Percentiles rank a stretch among this genome's conserved stretches.
phyloP scores from a whole-genome alignment of 2,113 vertebrate species.

The Pedetes capensis region DNA sequence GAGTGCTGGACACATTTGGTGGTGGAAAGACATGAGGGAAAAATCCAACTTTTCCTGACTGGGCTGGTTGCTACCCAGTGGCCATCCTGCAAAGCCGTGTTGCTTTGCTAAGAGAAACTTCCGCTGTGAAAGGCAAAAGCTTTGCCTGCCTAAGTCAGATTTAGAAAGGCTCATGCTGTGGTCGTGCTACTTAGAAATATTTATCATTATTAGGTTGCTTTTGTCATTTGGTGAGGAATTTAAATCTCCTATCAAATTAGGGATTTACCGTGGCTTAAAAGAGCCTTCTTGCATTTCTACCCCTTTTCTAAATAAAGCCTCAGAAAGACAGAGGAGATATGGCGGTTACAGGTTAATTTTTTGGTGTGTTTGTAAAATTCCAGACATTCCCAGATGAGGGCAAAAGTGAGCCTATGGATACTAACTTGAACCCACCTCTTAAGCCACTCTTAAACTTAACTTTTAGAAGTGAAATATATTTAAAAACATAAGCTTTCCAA shows the following conservation, averaged over 20 bases:
- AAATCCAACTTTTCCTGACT: accelerated
- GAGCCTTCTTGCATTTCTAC: neutral
- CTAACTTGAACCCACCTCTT: accelerated
- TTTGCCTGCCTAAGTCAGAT: neutral
- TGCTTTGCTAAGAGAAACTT: neutral
- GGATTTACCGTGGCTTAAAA: neutral
- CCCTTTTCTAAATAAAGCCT: neutral
- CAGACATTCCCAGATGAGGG: accelerated
- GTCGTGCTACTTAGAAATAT: neutral
- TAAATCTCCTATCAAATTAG: neutral
- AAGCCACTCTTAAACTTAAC: neutral
- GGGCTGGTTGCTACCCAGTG: neutral
- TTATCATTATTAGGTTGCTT: neutral
- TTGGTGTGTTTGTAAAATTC: neutral
- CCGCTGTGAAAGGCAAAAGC: neutral
- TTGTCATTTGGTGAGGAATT: neutral
- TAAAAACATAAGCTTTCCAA: neutral
- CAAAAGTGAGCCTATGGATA: accelerated
- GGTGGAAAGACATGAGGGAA: neutral
- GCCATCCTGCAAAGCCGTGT: accelerated
- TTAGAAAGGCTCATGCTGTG: neutral
- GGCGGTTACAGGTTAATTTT: neutral
- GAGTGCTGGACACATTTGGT: neutral
- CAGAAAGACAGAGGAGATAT: neutral
- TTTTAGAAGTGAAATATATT: neutral